Base-by-base conservation (phyloP, 1,140 invertebrate genomes). In the Plectus sambesii region DNA sequence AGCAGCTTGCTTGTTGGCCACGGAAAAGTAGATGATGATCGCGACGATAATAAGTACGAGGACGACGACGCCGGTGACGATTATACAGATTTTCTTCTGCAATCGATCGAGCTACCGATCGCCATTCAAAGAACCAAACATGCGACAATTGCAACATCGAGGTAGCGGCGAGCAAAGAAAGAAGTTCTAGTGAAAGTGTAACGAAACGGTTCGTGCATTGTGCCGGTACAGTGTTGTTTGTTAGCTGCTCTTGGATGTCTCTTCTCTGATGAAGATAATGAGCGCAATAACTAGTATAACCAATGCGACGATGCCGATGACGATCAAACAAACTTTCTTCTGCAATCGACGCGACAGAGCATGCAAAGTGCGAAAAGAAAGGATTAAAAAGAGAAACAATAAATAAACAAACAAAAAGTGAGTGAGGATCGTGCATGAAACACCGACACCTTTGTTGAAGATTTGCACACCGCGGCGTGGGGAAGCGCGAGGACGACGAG, bases 41-140 rank as follows among this genome's bases (percentile, higher is more conserved):
- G 53, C 63, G 44, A 43, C 53, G 42, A 65, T 46, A 29, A 64
- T 38, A n/a, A 62, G 38, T 5, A 57, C 23, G n/a, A 68, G 26
- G 17, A 64, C 42, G 15, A 66, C 49, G 20, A 59, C 29, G 22
- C 60, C 33, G 12, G 49, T 39, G 12, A 60, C 38, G 27, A 64
- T 49, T 37, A 62, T 58, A 43, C 45, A 57, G 37, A 66, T 59
- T 49, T 66, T 66, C 59, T 63, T 66, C 63, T 66, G 49, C 20
- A 61, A 53, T 53, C n/a, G n/a, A 2, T 8, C 15, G 36, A 4
- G 43, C 47, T n/a, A n/a, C n/a, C n/a, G n/a, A n/a, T n/a, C n/a
- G n/a, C n/a, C n/a, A n/a, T n/a, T n/a, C n/a, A n/a, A n/a, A n/a
- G n/a, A n/a, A n/a, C n/a, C n/a, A n/a, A n/a, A n/a, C n/a, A n/a